A percentile compares a stretch with the other conserved stretches of the same genome.
These are phyloP conservation scores for Escarpia spicata DNA, from an alignment of 2,888 invertebrate genomes.

Conservation along the genomic window DNA sequence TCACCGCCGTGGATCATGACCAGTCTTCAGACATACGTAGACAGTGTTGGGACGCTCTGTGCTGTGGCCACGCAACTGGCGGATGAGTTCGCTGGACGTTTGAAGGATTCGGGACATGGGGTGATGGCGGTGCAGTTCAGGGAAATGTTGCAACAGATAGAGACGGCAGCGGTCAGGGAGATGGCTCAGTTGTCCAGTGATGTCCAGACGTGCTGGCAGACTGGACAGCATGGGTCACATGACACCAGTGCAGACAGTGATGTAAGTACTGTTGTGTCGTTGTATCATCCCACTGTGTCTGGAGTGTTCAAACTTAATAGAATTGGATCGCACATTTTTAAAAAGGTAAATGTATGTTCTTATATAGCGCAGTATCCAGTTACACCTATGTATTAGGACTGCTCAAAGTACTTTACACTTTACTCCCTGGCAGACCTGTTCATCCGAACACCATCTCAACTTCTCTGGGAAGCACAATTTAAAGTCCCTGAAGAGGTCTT, in stretches of 20 bases:
- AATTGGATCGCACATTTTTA: too few relatives aligned
- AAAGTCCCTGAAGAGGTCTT: too few relatives aligned
- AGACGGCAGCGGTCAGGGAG: constrained; percentile 24
- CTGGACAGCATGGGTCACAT: constrained; percentile 21
- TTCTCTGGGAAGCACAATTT: too few relatives aligned
- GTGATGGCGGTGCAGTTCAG: constrained; percentile 34
- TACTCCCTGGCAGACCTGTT: too few relatives aligned
- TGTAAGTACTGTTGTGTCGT: background rate
- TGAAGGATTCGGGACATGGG: constrained; percentile 45
- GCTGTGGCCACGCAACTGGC: constrained; percentile 49
- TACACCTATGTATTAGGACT: too few relatives aligned
- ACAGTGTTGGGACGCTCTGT: constrained; percentile 45
- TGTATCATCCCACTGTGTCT: background rate
- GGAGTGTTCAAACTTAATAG: background rate
- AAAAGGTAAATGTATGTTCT: too few relatives aligned
- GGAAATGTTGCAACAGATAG: constrained; percentile 26
- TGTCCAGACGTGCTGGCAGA: constrained; percentile 25
- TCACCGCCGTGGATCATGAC: background rate
- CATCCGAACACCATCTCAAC: too few relatives aligned
- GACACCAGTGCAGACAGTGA: background rate
- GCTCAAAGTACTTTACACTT: too few relatives aligned
- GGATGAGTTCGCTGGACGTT: constrained; percentile 43
- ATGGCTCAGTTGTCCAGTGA: constrained; percentile 27
- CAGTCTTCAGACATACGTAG: constrained; percentile 28
- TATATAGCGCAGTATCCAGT: too few relatives aligned